Conservation (phyloP, 1,140 invertebrate genomes). For the Elymnias hypermnestra region DNA sequence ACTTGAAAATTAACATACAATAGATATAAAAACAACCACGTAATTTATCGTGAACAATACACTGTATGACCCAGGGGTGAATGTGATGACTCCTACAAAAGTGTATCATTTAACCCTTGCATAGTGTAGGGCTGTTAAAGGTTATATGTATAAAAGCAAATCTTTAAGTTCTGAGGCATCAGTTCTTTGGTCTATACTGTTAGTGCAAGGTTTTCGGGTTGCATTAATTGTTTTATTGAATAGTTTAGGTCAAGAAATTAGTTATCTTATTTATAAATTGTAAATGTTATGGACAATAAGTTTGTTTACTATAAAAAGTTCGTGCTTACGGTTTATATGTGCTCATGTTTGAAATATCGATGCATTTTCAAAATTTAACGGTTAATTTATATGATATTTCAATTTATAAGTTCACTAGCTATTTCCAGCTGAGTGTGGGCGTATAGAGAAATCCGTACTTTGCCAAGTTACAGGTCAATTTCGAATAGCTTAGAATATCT, state of each 20-base stretch:
- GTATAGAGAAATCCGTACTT: too few relatives aligned
- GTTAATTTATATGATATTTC: too few relatives aligned
- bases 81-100: slow-evolving; percentile 39
- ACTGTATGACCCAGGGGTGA: slow-evolving; percentile 44
- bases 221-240: background rate
- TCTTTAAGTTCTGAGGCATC: slow-evolving; percentile 6
- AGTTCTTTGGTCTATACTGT: background rate
- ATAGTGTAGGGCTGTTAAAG: slow-evolving; percentile 56
- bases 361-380: too few relatives aligned
- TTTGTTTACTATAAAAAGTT: too few relatives aligned
- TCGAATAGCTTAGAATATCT: too few relatives aligned
- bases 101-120: slow-evolving; percentile 64
- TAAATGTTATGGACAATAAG: background rate
- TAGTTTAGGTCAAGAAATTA: too few relatives aligned
- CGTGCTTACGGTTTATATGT: too few relatives aligned
- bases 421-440: too few relatives aligned
- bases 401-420: too few relatives aligned
- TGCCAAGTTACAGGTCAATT: too few relatives aligned
- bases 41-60: slow-evolving; percentile 52
- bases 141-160: slow-evolving; percentile 63
- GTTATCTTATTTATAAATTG: too few relatives aligned
- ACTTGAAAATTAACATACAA: slow-evolving; percentile 32
- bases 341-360: too few relatives aligned
- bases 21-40: slow-evolving; percentile 28
- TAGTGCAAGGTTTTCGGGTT: background rate